Conservation (phyloP, 2,797 vertebrate species). For the Eutrigla gurnardus region DNA sequence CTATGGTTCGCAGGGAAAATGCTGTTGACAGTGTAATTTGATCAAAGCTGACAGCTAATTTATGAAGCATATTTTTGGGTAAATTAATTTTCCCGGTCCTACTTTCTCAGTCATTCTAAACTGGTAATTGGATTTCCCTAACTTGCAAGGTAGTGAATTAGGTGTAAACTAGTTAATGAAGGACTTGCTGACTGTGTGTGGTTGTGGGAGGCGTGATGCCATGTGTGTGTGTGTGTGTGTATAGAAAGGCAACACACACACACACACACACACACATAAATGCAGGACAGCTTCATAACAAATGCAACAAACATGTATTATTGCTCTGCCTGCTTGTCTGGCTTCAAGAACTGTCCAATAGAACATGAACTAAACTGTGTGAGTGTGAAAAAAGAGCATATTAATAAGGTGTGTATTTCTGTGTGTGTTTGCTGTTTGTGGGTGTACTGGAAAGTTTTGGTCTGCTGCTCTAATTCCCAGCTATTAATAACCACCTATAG, state of each 20-base stretch:
- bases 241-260: constrained; percentile 32
- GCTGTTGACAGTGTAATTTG: constrained; percentile 76
- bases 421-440: constrained; percentile 3
- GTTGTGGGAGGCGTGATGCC: background rate
- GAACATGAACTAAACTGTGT: constrained; percentile 14
- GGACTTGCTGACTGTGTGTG: constrained; percentile 32
- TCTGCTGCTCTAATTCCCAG: constrained; percentile 66
- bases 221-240: background rate
- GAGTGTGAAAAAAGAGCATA: constrained; percentile 16
- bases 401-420: constrained; percentile 27
- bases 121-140: constrained; percentile 78
- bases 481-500: constrained; percentile 62
- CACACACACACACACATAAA: constrained; percentile 23
- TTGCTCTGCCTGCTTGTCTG: constrained; percentile 27
- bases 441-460: constrained; percentile 70
- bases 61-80: constrained; percentile 83
- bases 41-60: constrained; percentile 86
- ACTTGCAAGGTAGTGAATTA: constrained; percentile 72
- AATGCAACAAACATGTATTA: constrained; percentile 35
- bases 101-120: constrained; percentile 66
- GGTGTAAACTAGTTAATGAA: constrained; percentile 73
- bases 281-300: constrained; percentile 22
- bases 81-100: constrained; percentile 74
- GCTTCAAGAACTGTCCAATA: constrained; percentile 24
- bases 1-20: constrained; percentile 50